phyloP scores from a whole-genome alignment of 2,888 invertebrate genomes.

The Palloptera scutellata region DNA sequence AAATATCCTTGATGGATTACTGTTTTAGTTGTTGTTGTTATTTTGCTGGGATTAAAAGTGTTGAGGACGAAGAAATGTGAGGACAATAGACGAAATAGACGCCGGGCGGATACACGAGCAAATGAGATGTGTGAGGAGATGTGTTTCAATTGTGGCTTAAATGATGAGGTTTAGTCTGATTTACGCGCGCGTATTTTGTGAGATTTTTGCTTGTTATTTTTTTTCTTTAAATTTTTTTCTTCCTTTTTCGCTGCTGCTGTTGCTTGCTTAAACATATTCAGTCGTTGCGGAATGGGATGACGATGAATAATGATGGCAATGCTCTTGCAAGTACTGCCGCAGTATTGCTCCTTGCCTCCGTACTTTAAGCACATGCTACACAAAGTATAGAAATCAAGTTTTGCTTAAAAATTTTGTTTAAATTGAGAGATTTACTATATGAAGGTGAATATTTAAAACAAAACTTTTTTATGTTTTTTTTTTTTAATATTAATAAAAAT shows the following conservation, averaged over 20 bases:
- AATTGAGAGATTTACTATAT: too few species aligned
- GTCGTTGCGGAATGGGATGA: background rate
- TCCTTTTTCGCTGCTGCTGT: background rate
- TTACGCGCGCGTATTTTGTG: background rate
- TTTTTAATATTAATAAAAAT: too few species aligned
- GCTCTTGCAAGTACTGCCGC: background rate
- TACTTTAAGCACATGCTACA: too few species aligned
- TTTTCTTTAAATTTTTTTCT: background rate
- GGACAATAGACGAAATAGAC: too few species aligned
- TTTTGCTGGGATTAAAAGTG: conserved; percentile 4
- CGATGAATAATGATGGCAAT: conserved; percentile 20
- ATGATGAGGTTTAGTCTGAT: background rate
- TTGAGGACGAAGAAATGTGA: background rate
- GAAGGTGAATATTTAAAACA: too few species aligned
- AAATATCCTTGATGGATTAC: background rate
- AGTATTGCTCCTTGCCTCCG: background rate
- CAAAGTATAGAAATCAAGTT: too few species aligned
- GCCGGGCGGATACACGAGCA: too few species aligned
- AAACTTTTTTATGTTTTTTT: too few species aligned
- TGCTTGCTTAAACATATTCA: background rate
- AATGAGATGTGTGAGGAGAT: too few species aligned
- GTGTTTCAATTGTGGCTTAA: too few species aligned
- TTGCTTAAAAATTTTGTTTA: too few species aligned
- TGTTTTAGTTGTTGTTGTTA: background rate
- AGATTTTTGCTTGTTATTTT: background rate